phyloP scores from a whole-genome alignment of 2,888 invertebrate genomes.

The Cremastinae sp. region DNA sequence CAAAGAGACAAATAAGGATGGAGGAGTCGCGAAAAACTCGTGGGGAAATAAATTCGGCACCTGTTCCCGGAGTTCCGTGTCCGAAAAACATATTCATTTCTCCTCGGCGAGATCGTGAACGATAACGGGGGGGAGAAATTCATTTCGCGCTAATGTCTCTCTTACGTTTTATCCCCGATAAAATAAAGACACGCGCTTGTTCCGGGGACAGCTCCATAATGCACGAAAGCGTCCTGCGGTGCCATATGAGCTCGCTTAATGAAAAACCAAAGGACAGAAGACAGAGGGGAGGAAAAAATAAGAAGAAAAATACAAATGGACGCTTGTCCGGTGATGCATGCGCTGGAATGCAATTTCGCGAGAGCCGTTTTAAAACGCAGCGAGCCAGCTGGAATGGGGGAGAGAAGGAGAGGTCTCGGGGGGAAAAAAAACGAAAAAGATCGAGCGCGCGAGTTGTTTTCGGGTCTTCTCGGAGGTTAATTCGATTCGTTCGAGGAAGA shows the following conservation, averaged over 20 bases:
- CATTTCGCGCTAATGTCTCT: conserved; percentile 56
- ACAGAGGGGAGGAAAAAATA: conserved; percentile 47
- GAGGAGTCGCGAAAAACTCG: conserved; percentile 9
- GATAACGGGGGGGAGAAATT: conserved; percentile 37
- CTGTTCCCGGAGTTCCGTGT: conserved; percentile 34
- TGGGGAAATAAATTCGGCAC: conserved; percentile 49
- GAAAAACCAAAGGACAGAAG: too few species aligned
- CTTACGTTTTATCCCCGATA: conserved; percentile 35
- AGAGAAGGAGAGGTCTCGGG: conserved; percentile 23
- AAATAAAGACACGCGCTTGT: conserved; percentile 33
- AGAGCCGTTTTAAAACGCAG: conserved; percentile 53
- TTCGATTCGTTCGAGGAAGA: conserved; percentile 62
- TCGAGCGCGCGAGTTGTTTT: conserved; percentile 28
- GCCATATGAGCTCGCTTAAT: background rate
- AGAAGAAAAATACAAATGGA: conserved; percentile 62
- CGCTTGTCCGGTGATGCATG: conserved; percentile 58
- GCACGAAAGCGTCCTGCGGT: conserved; percentile 2
- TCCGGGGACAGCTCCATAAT: background rate
- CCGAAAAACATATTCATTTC: conserved; percentile 43
- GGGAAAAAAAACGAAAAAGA: conserved; percentile 28
- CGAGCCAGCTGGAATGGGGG: conserved; percentile 33
- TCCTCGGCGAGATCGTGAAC: conserved; percentile 44
- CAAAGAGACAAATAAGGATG: conserved; percentile 5
- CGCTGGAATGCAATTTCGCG: conserved; percentile 62
- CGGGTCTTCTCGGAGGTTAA: conserved; percentile 59